phyloP scores from a whole-genome alignment of 2,797 vertebrate genomes.

The Tympanoctomys barrerae region DNA sequence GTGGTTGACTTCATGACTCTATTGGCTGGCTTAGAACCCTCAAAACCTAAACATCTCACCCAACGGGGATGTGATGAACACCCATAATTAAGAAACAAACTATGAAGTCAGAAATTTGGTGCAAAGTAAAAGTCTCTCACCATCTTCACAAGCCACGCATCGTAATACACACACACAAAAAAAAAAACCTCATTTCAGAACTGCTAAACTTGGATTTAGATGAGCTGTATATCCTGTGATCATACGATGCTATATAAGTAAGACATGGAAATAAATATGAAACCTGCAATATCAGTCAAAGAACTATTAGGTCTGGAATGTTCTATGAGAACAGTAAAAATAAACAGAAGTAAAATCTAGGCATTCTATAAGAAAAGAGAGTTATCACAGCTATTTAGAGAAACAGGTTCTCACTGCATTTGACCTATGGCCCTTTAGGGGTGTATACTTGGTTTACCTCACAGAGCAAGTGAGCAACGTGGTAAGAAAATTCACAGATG shows the following conservation, averaged over 20 bases:
- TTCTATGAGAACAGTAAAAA: not conserved
- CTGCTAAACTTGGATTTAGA: slow-evolving; percentile 24
- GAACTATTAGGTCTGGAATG: slow-evolving; percentile 19
- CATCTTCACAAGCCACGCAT: slow-evolving; percentile 46
- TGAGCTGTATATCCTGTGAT: not conserved
- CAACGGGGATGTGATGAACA: slow-evolving; percentile 67
- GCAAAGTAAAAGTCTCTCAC: not conserved
- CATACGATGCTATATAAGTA: slow-evolving; percentile 24
- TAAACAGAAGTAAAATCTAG: slow-evolving; percentile 18
- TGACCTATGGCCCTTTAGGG: not conserved
- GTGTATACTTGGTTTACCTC: not conserved
- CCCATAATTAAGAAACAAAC: slow-evolving; percentile 22
- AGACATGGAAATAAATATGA: slow-evolving; percentile 43
- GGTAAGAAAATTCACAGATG: slow-evolving; percentile 42
- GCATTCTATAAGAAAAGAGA: not conserved
- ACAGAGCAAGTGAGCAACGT: slow-evolving; percentile 31
- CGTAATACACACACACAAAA: not conserved
- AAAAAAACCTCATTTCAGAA: slow-evolving; percentile 2
- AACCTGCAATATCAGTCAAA: slow-evolving; percentile 30
- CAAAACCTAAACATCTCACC: slow-evolving; percentile 89
- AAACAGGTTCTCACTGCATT: not conserved
- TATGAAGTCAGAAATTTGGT: slow-evolving; percentile 66
- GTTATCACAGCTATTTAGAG: slow-evolving; percentile 4
- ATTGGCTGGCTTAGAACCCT: slow-evolving; percentile 93
- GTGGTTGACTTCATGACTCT: slow-evolving; percentile 98